Percentiles rank a stretch among this genome's conserved stretches.
Conservation (phyloP, 2,113 vertebrate genomes). For the Noturus placidus region DNA sequence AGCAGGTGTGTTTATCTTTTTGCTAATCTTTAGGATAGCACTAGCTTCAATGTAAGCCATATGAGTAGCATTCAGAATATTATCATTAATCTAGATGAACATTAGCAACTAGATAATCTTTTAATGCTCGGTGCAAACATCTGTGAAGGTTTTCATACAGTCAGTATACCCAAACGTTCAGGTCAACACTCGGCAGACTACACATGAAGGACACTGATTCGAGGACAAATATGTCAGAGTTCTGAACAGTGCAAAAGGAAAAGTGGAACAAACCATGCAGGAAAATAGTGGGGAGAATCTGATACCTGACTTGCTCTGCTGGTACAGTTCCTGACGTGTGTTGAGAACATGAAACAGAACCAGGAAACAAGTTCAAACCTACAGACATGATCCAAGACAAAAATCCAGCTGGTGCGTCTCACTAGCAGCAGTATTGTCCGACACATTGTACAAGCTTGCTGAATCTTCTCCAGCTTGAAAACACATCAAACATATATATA, state of each 20-base stretch:
- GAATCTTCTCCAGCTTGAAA: neutral
- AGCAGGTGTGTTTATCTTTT: slow-evolving; percentile 48
- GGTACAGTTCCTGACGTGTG: too few relatives aligned
- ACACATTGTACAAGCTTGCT: neutral
- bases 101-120: neutral
- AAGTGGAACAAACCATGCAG: neutral
- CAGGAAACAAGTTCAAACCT: neutral
- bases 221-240: neutral
- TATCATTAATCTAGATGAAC: neutral
- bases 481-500: neutral
- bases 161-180: neutral
- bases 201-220: neutral
- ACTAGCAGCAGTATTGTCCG: neutral
- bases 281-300: neutral
- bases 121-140: neutral
- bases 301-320: neutral
- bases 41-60: neutral
- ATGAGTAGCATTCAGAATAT: neutral
- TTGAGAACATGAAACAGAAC: neutral
- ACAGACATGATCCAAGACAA: neutral
- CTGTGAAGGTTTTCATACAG: neutral
- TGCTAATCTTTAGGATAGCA: neutral
- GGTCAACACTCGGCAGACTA: neutral
- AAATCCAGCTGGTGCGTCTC: neutral
- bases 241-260: neutral